A percentile compares a stretch with the other conserved stretches of the same genome.
These are phyloP conservation scores for Decapterus maruadsi DNA, from an alignment of 2,797 vertebrate genomes.

Conservation along the genomic window DNA sequence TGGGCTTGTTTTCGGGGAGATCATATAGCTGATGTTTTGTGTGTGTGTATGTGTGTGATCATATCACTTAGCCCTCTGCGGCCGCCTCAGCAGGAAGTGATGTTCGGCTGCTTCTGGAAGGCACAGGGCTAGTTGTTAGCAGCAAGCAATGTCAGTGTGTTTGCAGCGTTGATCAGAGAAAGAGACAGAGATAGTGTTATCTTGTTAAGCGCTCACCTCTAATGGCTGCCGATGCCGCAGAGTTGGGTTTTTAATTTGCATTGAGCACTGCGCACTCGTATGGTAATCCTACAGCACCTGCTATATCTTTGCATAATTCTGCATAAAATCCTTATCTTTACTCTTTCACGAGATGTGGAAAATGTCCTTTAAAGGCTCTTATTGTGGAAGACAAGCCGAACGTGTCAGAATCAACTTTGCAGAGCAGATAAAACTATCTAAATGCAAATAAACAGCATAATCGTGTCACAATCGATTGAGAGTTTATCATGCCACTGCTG, in stretches of 20 bases:
- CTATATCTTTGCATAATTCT: conserved; percentile 66
- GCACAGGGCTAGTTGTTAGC: conserved; percentile 33
- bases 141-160: conserved; percentile 15
- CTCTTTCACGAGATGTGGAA: conserved; percentile 35
- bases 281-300: conserved; percentile 58
- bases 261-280: conserved; percentile 9
- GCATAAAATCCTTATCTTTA: conserved; percentile 61
- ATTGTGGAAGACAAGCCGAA: conserved; percentile 34
- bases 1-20: conserved; percentile 48
- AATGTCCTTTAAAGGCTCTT: conserved; percentile 54
- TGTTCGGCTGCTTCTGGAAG: conserved; percentile 21
- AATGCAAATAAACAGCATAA: conserved; percentile 79
- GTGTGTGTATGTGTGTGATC: not conserved
- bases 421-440: conserved; percentile 77
- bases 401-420: conserved; percentile 47
- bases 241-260: conserved; percentile 54
- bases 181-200: conserved; percentile 6
- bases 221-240: conserved; percentile 45
- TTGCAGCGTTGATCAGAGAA: conserved; percentile 36
- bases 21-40: conserved; percentile 37
- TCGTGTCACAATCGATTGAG: conserved; percentile 51
- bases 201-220: conserved; percentile 61
- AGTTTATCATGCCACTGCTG: conserved; percentile 50
- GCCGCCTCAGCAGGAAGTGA: conserved; percentile 20
- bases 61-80: conserved; percentile 39